Evolutionary conservation across 2,113 vertebrate genomes (phyloP).

Genomic region (Gnathonemus echidnorhynchus): DNA sequence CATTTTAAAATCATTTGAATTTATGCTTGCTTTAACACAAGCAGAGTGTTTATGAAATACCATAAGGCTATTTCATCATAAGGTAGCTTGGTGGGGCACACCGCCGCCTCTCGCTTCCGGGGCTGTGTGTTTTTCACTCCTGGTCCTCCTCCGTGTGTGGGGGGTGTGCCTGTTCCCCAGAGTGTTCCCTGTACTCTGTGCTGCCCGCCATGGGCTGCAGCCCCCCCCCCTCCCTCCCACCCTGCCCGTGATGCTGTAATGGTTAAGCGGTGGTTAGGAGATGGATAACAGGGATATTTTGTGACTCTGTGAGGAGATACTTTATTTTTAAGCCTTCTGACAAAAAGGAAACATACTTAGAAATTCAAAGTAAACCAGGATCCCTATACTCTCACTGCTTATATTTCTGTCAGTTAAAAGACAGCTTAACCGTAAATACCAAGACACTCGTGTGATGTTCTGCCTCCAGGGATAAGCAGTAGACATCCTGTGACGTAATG

Average conservation of each 20-base stretch:
- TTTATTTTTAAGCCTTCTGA: background rate
- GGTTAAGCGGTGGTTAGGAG: background rate
- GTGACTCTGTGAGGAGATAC: background rate
- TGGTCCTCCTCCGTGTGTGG: background rate
- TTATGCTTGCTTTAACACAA: background rate
- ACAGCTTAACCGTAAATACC: background rate
- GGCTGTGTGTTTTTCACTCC: background rate
- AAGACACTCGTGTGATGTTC: background rate
- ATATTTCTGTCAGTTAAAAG: background rate
- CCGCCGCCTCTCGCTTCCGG: background rate
- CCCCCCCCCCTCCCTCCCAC: too few relatives aligned
- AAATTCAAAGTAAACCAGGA: background rate
- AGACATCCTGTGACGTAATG: background rate
- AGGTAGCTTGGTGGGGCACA: background rate
- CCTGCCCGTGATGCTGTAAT: background rate
- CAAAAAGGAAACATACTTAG: background rate
- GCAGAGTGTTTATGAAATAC: background rate
- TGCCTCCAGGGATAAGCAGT: background rate
- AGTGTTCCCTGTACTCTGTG: background rate
- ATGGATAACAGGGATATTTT: background rate
- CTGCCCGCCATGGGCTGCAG: background rate
- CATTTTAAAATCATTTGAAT: background rate
- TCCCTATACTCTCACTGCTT: background rate
- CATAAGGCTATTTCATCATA: background rate
- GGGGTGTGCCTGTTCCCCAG: background rate